Evolutionary conservation across 1,140 invertebrate genomes (phyloP), one percentile per base, ranked within the genome.

Genomic region (Cotesia glomerata): DNA sequence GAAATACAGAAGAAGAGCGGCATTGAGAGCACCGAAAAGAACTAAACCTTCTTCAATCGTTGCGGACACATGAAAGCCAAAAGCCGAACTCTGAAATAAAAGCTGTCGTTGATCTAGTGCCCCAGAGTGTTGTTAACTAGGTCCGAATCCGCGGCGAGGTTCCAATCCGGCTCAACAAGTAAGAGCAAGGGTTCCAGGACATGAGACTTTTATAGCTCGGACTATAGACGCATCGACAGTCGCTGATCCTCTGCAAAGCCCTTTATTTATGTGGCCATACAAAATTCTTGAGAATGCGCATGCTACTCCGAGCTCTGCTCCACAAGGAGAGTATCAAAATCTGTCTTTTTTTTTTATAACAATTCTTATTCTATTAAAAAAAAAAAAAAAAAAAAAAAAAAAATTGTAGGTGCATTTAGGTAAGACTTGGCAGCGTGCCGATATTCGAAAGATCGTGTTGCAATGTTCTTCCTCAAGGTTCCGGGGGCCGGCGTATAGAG

Each of bases 371-470:
- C 7, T 45, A 45, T 45, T 39, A 5, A n/a, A 14, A n/a, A 54
- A 54, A 7, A 54, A n/a, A 14, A n/a, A 54, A 54, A 7, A 54
- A 3, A 13, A n/a, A 5, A 45, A 5, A 45, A 45, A 54, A 7
- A 14, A 54, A 18, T 54, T 13, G 52, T 14, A n/a, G 52, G 52
- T 54, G 52, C 14, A 54, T 54, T 54, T 54, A 54, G 16, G 8
- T 56, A 9, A 35, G 81, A 83, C 77, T 82, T 85, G 82, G 81
- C 84, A 86, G 80, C 75, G 74, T 80, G 81, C 78, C 80, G 81
- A 86, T 84, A 86, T 85, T 84, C 84, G 81, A 84, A 86, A 81
- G 80, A 85, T 85, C 81, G 83, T 86, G 84, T 86, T 85, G 85
- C 82, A 86, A 86, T 78, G 80, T 79, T 86, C 74, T 85, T 86